phyloP scores from a whole-genome alignment of 1,140 invertebrate genomes.

The Drosophila erecta region DNA sequence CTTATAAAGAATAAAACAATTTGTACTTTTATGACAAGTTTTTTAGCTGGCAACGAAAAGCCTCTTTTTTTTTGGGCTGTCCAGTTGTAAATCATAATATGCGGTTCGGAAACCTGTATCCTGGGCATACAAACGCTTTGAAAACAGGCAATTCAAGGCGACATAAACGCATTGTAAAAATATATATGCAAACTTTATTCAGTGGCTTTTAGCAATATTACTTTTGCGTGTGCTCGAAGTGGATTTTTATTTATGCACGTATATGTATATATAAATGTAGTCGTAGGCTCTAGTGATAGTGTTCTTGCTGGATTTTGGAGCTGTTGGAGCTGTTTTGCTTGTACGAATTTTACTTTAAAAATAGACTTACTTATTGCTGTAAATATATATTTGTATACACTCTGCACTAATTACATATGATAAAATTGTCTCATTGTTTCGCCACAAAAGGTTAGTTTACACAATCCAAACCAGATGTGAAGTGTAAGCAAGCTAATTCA shows the following conservation, averaged over 20 bases:
- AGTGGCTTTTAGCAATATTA: slow-evolving; percentile 30
- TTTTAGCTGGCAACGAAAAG: too few species aligned
- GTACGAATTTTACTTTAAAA: slow-evolving; percentile 27
- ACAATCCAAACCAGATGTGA: slow-evolving; percentile 6
- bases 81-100: too few species aligned
- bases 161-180: slow-evolving; percentile 33
- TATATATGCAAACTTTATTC: slow-evolving; percentile 51
- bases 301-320: slow-evolving; percentile 3
- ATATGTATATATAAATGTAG: slow-evolving; percentile 20
- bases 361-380: slow-evolving; percentile 32
- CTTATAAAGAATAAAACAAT: slow-evolving; percentile 13
- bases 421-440: slow-evolving; percentile 10
- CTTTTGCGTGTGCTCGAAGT: slow-evolving; percentile 27
- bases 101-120: too few species aligned
- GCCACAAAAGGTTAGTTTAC: slow-evolving; percentile 11
- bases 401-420: slow-evolving; percentile 47
- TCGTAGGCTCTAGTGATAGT: slow-evolving; percentile 27
- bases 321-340: slow-evolving; percentile 28
- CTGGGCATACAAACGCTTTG: too few species aligned
- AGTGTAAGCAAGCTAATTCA: slow-evolving; percentile 14
- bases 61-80: too few species aligned
- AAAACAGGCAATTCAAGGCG: too few species aligned
- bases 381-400: slow-evolving; percentile 32
- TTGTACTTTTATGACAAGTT: too few species aligned
- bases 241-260: slow-evolving; percentile 20